These are phyloP conservation scores for Uromys caudimaculatus DNA, from an alignment of 2,797 vertebrate species.

Conservation along the genomic window DNA sequence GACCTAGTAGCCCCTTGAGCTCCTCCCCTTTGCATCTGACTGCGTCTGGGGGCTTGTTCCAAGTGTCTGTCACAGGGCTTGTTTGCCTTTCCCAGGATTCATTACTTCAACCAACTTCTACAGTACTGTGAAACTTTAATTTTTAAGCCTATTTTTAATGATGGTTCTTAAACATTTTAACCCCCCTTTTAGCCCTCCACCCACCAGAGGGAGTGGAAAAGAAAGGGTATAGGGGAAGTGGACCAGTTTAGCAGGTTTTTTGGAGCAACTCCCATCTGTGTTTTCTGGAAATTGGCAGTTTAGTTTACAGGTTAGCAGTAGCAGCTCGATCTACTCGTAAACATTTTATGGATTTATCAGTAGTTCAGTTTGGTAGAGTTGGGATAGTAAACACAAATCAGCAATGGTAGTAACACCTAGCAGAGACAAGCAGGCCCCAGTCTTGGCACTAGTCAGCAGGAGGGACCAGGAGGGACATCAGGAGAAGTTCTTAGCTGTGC, in stretches of 20 bases:
- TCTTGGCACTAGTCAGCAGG: not conserved
- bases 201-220: not conserved
- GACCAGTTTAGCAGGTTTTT: not conserved
- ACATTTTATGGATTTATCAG: not conserved
- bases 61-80: fast-evolving
- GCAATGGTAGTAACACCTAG: not conserved
- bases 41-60: not conserved
- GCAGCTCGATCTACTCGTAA: not conserved
- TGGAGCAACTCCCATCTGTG: not conserved
- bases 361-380: not conserved
- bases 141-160: not conserved
- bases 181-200: not conserved
- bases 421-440: not conserved
- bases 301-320: not conserved
- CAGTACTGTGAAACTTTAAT: not conserved
- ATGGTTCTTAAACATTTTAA: not conserved
- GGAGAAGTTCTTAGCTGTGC: not conserved
- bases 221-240: not conserved
- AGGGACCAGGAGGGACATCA: not conserved
- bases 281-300: not conserved
- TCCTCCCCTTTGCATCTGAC: too few species aligned
- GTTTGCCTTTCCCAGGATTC: not conserved
- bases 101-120: not conserved
- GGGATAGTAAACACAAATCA: not conserved
- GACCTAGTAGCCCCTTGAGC: not conserved